These are phyloP conservation scores for Eupithecia centaureata DNA, from an alignment of 2,888 invertebrate genomes.

Conservation along the genomic window DNA sequence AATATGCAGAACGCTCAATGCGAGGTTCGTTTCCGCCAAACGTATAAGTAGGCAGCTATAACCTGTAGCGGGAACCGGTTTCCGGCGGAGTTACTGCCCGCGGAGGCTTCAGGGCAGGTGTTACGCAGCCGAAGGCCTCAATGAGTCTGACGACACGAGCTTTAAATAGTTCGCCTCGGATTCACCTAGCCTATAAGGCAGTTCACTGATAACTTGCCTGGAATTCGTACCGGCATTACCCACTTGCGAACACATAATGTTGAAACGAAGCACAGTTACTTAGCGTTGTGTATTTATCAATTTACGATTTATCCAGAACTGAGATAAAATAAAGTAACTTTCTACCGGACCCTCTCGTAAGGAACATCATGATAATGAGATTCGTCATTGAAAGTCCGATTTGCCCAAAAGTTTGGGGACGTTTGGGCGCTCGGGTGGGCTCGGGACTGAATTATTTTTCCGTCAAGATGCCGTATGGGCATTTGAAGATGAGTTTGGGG, in stretches of 20 bases:
- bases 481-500: slow-evolving; percentile 70
- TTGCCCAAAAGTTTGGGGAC: slow-evolving; percentile 44
- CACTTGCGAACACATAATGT: slow-evolving; percentile 9
- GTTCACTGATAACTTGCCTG: slow-evolving; percentile 16
- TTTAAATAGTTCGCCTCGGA: slow-evolving; percentile 69
- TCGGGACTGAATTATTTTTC: slow-evolving; percentile 61
- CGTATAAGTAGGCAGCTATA: slow-evolving; percentile 79
- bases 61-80: slow-evolving; percentile 83
- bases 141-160: slow-evolving; percentile 77
- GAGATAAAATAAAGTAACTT: slow-evolving; percentile 29
- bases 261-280: slow-evolving; percentile 13
- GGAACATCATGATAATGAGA: slow-evolving; percentile 41
- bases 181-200: slow-evolving; percentile 56
- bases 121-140: slow-evolving; percentile 77
- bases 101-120: slow-evolving; percentile 83
- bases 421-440: slow-evolving; percentile 42
- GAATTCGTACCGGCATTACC: slow-evolving; percentile 9
- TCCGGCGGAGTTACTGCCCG: slow-evolving; percentile 78
- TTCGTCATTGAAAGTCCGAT: slow-evolving; percentile 45
- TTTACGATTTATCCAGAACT: slow-evolving; percentile 15
- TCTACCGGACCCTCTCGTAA: slow-evolving; percentile 27
- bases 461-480: slow-evolving; percentile 64
- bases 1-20: slow-evolving; percentile 68
- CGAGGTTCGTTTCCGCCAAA: slow-evolving; percentile 81
- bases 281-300: slow-evolving; percentile 16